Conservation (phyloP, 2,113 vertebrate genomes). For the Hypomesus transpacificus region DNA sequence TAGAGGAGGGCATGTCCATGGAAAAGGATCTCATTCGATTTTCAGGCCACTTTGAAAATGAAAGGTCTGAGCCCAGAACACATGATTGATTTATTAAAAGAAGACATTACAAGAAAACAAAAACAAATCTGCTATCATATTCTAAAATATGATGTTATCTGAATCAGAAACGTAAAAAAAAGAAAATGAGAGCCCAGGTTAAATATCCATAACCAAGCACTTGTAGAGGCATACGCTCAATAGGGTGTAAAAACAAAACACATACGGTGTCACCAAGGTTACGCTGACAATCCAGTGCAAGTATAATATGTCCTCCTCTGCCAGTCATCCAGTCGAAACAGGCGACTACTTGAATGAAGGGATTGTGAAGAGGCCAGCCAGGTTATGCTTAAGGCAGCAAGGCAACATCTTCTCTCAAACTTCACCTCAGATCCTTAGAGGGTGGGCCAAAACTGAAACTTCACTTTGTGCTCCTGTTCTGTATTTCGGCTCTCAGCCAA, state of each 20-base stretch:
- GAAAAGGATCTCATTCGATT: not conserved
- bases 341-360: not conserved
- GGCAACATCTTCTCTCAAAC: constrained; percentile 9
- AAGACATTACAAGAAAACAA: constrained; percentile 17
- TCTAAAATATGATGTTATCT: not conserved
- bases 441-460: not conserved
- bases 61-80: constrained; percentile 37
- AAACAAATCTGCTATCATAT: not conserved
- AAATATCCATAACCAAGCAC: no score
- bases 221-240: no score
- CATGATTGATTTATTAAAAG: constrained; percentile 41
- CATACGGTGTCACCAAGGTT: not conserved
- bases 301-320: constrained; percentile 6
- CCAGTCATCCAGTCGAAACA: not conserved
- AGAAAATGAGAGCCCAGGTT: not conserved
- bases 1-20: not conserved
- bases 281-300: constrained; percentile 5
- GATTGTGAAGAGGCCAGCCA: constrained; percentile 4
- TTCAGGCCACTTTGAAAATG: constrained; percentile 24
- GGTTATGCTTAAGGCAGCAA: constrained; percentile 20
- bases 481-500: not conserved
- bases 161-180: not conserved
- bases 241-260: no score
- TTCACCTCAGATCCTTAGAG: not conserved
- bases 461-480: not conserved